Conservation (phyloP, 53 echinoderm and acorn worm genomes). For the Holothuria leucospilota region DNA sequence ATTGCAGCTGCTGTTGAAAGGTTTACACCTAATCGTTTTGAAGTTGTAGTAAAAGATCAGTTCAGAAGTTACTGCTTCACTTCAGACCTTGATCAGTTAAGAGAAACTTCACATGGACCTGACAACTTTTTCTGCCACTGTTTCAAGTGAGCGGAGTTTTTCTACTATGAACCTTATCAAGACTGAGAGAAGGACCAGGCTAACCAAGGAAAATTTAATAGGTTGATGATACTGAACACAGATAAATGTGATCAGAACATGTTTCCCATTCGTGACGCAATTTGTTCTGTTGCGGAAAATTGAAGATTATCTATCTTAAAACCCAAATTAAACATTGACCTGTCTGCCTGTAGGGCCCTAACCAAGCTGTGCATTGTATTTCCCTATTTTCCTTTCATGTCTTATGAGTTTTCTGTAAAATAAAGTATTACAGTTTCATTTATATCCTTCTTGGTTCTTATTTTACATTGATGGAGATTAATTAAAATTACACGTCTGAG, state of each 20-base stretch:
- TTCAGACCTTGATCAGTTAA: constrained; percentile 11
- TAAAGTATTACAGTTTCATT: too few species aligned
- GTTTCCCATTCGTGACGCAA: neutral
- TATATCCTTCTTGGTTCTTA: too few species aligned
- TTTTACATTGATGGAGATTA: too few species aligned
- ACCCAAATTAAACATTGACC: too few species aligned
- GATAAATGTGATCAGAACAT: neutral
- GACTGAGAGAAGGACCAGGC: constrained; percentile 23
- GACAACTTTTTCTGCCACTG: constrained; percentile 31
- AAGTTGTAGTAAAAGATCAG: neutral
- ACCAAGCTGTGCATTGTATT: neutral
- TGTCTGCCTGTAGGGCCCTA: neutral
- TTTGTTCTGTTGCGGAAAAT: neutral
- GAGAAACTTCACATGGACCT: constrained; percentile 1
- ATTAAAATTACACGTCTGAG: too few species aligned
- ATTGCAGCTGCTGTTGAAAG: neutral
- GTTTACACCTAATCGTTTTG: neutral
- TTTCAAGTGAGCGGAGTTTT: constrained; percentile 5
- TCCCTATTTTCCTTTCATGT: too few species aligned
- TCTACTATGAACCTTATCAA: constrained; percentile 11
- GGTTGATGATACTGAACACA: too few species aligned
- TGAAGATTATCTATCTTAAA: too few species aligned
- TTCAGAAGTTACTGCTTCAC: constrained; percentile 19
- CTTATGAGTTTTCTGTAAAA: too few species aligned
- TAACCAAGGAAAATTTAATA: neutral